phyloP scores from a whole-genome alignment of 2,113 vertebrate species.

The Hippocampus comes region DNA sequence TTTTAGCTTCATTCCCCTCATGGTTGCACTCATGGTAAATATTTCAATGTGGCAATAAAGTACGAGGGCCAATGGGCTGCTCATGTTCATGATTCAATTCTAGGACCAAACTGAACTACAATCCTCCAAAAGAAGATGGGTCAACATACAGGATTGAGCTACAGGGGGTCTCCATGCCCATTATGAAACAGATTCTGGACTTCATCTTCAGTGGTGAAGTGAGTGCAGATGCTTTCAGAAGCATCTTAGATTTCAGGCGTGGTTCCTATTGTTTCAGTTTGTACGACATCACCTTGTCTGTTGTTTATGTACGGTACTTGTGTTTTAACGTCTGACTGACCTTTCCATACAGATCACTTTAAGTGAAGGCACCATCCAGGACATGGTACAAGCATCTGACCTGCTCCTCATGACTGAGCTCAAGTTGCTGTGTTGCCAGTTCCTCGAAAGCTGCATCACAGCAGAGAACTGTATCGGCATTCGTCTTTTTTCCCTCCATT shows the following conservation, averaged over 20 bases:
- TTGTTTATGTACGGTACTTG: not conserved
- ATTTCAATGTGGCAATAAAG: not conserved
- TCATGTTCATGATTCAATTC: not conserved
- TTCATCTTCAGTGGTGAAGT: constrained; percentile 98
- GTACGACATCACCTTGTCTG: not conserved
- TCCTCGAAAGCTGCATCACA: constrained; percentile 92
- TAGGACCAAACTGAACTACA: constrained; percentile 97
- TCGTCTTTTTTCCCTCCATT: constrained; percentile 92
- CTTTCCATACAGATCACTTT: constrained; percentile 79
- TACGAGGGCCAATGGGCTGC: not conserved
- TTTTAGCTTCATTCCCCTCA: not conserved
- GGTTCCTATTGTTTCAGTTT: not conserved
- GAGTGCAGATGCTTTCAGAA: constrained; percentile 26
- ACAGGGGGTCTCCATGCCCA: constrained; percentile 89
- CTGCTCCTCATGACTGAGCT: constrained; percentile 94
- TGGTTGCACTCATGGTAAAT: not conserved
- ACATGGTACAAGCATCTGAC: constrained; percentile 94
- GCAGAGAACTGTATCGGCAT: constrained; percentile 98
- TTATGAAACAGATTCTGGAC: constrained; percentile 96
- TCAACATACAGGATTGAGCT: constrained; percentile 92
- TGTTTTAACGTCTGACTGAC: not conserved
- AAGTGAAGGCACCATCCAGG: constrained; percentile 95
- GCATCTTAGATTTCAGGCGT: not conserved
- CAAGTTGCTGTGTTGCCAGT: constrained; percentile 94
- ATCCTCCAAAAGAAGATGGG: constrained; percentile 94